A percentile compares a stretch with the other conserved stretches of the same genome.
phyloP scores from a whole-genome alignment of 53 echinoderm and acorn worm species.

The Echinometra lucunter region DNA sequence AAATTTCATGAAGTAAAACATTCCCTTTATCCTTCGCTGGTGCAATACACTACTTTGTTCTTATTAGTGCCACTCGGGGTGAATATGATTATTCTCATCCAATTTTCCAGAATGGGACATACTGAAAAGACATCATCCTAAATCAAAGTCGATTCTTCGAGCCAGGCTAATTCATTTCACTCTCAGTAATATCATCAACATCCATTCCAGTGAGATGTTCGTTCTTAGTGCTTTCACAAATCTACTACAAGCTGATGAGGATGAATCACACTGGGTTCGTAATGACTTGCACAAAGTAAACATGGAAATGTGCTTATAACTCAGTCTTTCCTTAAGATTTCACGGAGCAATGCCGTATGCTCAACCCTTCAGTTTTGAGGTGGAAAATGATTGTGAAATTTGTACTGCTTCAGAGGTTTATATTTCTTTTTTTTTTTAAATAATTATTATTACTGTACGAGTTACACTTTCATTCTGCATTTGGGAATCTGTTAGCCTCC shows the following conservation, averaged over 20 bases:
- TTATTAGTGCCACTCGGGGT: background rate
- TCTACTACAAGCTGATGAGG: background rate
- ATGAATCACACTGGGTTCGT: slow-evolving; percentile 1
- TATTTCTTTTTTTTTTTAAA: no score
- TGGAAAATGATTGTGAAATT: no score
- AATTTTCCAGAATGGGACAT: slow-evolving; percentile 2
- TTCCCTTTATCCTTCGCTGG: background rate
- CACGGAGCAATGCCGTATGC: background rate
- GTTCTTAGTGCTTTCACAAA: background rate
- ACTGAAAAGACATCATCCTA: slow-evolving; percentile 30
- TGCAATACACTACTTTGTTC: background rate
- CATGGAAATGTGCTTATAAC: background rate
- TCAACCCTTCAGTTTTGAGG: background rate
- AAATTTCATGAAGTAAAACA: background rate
- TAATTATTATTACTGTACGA: no score
- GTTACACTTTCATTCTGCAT: no score
- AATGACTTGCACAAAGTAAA: background rate
- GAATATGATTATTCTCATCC: background rate
- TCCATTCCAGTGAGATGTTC: background rate
- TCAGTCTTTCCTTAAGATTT: background rate
- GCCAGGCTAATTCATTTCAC: background rate
- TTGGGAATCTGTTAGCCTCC: no score
- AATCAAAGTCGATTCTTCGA: slow-evolving; percentile 26
- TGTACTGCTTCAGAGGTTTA: no score
- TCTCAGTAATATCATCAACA: background rate